phyloP scores from a whole-genome alignment of 2,888 invertebrate species.

The Zonitis immaculata region DNA sequence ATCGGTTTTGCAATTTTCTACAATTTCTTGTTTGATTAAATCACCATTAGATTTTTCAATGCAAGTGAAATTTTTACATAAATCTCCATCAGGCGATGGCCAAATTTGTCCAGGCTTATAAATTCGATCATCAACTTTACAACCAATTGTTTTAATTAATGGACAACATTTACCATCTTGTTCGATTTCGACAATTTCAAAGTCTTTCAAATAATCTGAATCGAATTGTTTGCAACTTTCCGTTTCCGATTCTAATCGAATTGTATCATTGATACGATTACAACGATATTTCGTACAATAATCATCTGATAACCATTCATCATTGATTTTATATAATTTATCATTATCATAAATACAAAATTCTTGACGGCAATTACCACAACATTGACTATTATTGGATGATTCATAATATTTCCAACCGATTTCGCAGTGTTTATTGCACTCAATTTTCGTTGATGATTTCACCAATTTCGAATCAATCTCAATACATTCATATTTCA shows the following conservation, averaged over 20 bases:
- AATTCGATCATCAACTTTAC: not conserved
- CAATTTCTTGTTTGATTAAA: constrained; percentile 52
- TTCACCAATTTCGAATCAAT: constrained; percentile 51
- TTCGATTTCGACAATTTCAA: not conserved
- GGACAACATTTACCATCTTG: not conserved
- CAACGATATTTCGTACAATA: constrained; percentile 38
- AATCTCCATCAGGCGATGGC: constrained; percentile 43
- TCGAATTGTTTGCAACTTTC: not conserved
- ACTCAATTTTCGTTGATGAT: constrained; percentile 53
- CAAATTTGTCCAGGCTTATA: not conserved
- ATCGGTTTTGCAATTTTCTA: constrained; percentile 39
- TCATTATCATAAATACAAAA: not conserved
- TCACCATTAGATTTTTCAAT: constrained; percentile 48
- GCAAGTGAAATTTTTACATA: constrained; percentile 56
- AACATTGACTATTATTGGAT: not conserved
- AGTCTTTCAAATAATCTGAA: not conserved
- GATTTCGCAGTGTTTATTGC: constrained; percentile 49
- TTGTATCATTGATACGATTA: not conserved
- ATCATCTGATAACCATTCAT: not conserved
- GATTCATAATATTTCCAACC: constrained; percentile 55
- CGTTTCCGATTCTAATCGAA: constrained; percentile 21
- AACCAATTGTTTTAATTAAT: not conserved
- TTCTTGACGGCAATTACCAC: not conserved
- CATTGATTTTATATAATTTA: not conserved
- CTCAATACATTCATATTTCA: constrained; percentile 52